Evolutionary conservation across 1,140 invertebrate genomes (phyloP).

Genomic region (Saccostrea echinata): DNA sequence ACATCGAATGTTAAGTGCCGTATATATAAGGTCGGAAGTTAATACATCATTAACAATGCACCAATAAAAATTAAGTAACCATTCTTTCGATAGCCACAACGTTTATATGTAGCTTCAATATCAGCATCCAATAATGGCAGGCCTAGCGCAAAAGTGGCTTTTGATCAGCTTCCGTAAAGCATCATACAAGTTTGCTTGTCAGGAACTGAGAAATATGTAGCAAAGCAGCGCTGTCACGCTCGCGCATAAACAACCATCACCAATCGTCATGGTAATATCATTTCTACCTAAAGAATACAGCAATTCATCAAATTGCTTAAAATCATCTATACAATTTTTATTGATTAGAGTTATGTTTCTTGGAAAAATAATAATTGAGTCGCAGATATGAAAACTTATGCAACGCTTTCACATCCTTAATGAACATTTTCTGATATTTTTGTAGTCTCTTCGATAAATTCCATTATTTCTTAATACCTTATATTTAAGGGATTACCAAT

Average conservation of each 20-base stretch:
- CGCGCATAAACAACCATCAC: neutral
- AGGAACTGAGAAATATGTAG: neutral
- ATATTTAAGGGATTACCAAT: neutral
- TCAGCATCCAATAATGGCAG: constrained; percentile 13
- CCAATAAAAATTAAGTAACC: constrained; percentile 33
- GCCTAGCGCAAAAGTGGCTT: neutral
- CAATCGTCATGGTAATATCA: neutral
- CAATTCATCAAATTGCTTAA: neutral
- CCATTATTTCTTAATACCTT: neutral
- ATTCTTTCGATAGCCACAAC: constrained; percentile 8
- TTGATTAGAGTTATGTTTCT: neutral
- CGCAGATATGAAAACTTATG: neutral
- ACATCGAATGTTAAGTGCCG: neutral
- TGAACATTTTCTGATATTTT: neutral
- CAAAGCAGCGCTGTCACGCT: neutral
- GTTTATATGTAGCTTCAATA: neutral
- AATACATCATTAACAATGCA: constrained; percentile 18
- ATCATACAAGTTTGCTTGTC: neutral
- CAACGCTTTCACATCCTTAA: neutral
- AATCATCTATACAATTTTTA: neutral
- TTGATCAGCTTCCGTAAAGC: constrained; percentile 6
- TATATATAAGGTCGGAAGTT: neutral
- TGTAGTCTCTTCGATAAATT: neutral
- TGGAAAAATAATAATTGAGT: neutral
- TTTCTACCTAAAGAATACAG: neutral